Evolutionary conservation across 2,113 vertebrate genomes (phyloP).

Genomic region (Alethe castanea): DNA sequence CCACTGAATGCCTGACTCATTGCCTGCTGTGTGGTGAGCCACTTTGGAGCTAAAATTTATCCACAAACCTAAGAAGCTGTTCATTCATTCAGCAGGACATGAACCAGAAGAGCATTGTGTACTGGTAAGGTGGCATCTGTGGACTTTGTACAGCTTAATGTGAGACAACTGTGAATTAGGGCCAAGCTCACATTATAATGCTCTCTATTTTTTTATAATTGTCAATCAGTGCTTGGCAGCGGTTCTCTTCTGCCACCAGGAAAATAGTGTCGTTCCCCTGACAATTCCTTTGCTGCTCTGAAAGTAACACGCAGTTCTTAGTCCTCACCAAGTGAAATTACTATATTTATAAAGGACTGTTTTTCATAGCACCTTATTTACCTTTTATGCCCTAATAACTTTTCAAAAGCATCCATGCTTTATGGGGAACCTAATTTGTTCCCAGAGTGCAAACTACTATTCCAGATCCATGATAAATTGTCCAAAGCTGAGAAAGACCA

Average conservation of each 20-base stretch:
- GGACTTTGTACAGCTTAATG: neutral
- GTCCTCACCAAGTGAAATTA: neutral
- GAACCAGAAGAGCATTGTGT: neutral
- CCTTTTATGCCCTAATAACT: neutral
- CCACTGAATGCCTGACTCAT: neutral
- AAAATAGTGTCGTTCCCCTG: neutral
- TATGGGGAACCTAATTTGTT: neutral
- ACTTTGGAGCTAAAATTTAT: neutral
- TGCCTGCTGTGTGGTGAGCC: neutral
- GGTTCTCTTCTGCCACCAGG: neutral
- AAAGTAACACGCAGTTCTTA: neutral
- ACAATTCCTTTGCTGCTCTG: neutral
- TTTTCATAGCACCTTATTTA: neutral
- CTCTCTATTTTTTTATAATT: neutral
- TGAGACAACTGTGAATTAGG: neutral
- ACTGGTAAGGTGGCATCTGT: neutral
- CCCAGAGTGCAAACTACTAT: neutral
- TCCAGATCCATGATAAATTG: neutral
- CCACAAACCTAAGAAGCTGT: neutral
- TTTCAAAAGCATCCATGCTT: neutral
- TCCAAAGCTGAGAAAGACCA: neutral
- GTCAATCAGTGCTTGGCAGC: fast-evolving
- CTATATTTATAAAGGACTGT: neutral
- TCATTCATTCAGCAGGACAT: neutral
- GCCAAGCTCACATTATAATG: neutral